A percentile compares a stretch with the other conserved stretches of the same genome.
Conservation (phyloP, 30 jellyfish, hydroid and myxozoan species). For the Calvadosia cruxmelitensis region DNA sequence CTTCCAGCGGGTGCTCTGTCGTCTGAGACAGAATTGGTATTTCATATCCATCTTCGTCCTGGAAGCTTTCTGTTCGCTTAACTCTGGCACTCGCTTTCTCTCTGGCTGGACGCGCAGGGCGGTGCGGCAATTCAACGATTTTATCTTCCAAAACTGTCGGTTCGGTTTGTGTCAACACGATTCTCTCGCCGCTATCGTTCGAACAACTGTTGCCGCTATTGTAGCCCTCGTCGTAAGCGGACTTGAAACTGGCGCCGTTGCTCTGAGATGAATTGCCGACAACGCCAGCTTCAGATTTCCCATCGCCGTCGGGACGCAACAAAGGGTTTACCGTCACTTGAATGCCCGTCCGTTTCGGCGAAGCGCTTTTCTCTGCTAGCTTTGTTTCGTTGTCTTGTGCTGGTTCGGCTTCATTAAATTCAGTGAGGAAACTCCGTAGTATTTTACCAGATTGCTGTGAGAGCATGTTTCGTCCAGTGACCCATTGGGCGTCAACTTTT, state of each 20-base stretch:
- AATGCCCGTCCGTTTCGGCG: not conserved
- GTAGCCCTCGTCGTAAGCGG: conserved; percentile 81
- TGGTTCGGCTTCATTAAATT: conserved; percentile 6
- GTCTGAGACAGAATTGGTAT: conserved; percentile 43
- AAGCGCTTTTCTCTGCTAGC: not conserved
- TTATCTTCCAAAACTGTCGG: conserved; percentile 13
- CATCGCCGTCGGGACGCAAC: not conserved
- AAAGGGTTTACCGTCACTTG: conserved; percentile 1
- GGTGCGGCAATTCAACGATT: conserved; percentile 1
- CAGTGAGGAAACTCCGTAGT: conserved; percentile 37
- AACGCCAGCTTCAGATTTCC: not conserved
- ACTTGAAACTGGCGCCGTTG: not conserved
- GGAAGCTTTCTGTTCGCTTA: conserved; percentile 35
- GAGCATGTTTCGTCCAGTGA: conserved; percentile 38
- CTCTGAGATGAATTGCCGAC: not conserved
- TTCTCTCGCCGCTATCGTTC: conserved; percentile 61
- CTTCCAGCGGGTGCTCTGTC: conserved; percentile 4
- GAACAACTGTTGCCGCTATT: conserved; percentile 67
- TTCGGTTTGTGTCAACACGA: not conserved
- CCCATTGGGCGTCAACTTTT: conserved; percentile 19
- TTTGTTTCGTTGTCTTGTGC: conserved; percentile 2
- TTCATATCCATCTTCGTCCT: conserved; percentile 91
- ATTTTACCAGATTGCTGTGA: conserved; percentile 40
- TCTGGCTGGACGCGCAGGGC: conserved; percentile 3
- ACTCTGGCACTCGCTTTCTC: not conserved